Evolutionary conservation across 2,113 vertebrate genomes (phyloP).

Genomic region (Petaurus breviceps): DNA sequence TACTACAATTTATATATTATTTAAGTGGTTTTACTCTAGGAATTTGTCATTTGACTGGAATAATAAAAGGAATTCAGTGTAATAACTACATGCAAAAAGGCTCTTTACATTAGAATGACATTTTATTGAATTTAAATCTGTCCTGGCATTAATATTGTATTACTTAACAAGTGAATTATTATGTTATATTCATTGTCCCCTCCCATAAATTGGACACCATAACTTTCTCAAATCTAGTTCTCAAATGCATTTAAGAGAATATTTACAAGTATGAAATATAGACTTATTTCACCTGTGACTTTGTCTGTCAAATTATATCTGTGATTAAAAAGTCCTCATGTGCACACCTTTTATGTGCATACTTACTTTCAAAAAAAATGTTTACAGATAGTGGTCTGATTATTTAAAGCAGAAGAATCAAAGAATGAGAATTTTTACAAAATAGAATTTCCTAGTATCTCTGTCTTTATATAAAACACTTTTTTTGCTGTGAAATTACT

Average conservation of each 20-base stretch:
- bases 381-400: neutral
- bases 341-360: neutral
- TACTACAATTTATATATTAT: constrained; percentile 48
- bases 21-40: constrained; percentile 51
- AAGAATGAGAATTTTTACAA: neutral
- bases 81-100: constrained; percentile 59
- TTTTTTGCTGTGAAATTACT: neutral
- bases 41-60: constrained; percentile 44
- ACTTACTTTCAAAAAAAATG: neutral
- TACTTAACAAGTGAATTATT: constrained; percentile 24
- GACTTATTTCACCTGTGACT: constrained; percentile 47
- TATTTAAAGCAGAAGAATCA: neutral
- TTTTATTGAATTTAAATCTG: constrained; percentile 65
- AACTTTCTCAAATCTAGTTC: constrained; percentile 46
- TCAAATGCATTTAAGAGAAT: constrained; percentile 49
- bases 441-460: neutral
- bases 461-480: neutral
- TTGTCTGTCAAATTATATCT: neutral
- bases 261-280: constrained; percentile 26
- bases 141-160: constrained; percentile 45
- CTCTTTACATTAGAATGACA: constrained; percentile 26
- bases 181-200: neutral
- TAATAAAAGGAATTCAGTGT: constrained; percentile 64
- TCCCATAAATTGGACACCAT: constrained; percentile 19
- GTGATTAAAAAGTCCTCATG: neutral